A percentile compares a stretch with the other conserved stretches of the same genome.
Conservation (phyloP, 2,888 invertebrate genomes). For the Synanthedon andrenaeformis region DNA sequence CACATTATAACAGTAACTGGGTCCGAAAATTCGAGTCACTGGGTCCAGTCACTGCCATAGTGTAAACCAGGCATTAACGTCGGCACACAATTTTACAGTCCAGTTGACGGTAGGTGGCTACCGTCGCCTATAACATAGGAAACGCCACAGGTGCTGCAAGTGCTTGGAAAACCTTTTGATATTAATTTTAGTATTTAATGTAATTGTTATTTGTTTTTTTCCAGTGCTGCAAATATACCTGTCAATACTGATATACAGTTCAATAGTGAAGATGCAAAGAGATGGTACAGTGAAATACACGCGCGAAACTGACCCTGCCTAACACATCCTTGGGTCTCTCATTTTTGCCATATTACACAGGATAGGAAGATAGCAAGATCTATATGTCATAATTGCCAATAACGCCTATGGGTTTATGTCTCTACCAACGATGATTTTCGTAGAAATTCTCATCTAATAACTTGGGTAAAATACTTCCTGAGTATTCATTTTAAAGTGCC, state of each 20-base stretch:
- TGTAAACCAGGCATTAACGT: no score
- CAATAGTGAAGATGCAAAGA: conserved; percentile 57
- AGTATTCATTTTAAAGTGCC: background rate
- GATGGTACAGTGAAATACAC: conserved; percentile 59
- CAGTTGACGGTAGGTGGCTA: no score
- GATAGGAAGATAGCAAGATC: no score
- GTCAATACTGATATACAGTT: conserved; percentile 58
- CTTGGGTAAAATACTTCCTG: background rate
- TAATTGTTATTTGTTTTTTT: conserved; percentile 12
- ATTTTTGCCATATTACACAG: no score
- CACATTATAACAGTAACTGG: no score
- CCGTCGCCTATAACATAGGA: no score
- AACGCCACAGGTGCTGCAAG: no score
- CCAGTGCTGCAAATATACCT: conserved; percentile 58
- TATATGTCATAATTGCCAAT: background rate
- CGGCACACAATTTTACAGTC: no score
- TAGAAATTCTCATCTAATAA: background rate
- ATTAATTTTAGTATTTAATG: no score
- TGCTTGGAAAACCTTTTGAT: no score
- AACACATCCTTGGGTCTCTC: conserved; percentile 5
- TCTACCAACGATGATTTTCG: background rate
- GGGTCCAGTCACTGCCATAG: no score
- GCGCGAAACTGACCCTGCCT: conserved; percentile 39
- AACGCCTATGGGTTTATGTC: background rate
- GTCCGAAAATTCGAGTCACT: no score